Conservation (phyloP, 2,797 vertebrate species). For the Scomberomorus guttatus region DNA sequence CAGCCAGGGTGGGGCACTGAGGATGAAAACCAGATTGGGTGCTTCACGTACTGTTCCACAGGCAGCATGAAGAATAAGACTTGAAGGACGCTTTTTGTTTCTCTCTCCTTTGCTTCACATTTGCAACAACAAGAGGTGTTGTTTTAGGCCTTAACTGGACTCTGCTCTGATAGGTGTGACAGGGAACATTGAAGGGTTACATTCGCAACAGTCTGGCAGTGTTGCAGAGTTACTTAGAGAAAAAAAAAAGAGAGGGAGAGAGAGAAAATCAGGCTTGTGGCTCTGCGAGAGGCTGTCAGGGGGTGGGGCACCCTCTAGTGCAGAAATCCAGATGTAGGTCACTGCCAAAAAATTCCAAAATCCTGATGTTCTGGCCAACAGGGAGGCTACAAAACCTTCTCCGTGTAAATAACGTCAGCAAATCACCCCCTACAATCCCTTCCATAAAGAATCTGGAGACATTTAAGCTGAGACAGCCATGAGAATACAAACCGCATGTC, state of each 20-base stretch:
- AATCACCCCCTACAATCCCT: constrained; percentile 79
- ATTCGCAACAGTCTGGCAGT: constrained; percentile 40
- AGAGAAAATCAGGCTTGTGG: constrained; percentile 62
- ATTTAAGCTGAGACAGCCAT: constrained; percentile 84
- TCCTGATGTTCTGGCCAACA: constrained; percentile 83
- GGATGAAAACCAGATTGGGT: constrained; percentile 83
- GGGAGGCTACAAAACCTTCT: constrained; percentile 82
- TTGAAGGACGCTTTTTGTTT: constrained; percentile 47
- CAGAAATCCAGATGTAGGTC: constrained; percentile 89
- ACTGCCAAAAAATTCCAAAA: constrained; percentile 85
- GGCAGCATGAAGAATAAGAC: constrained; percentile 58
- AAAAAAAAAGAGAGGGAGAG: constrained; percentile 11
- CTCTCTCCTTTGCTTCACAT: constrained; percentile 42
- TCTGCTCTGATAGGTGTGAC: constrained; percentile 64
- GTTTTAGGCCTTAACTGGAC: constrained; percentile 61
- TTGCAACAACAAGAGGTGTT: constrained; percentile 64
- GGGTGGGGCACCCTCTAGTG: constrained; percentile 74
- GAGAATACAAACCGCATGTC: constrained; percentile 87
- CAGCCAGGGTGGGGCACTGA: constrained; percentile 78
- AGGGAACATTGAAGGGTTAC: constrained; percentile 54
- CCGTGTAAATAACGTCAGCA: constrained; percentile 86
- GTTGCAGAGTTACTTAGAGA: constrained; percentile 34
- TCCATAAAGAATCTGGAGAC: constrained; percentile 85
- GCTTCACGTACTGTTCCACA: constrained; percentile 66
- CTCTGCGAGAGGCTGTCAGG: constrained; percentile 67